phyloP scores from a whole-genome alignment of 2,113 vertebrate species.

The Chaetodon auriga region DNA sequence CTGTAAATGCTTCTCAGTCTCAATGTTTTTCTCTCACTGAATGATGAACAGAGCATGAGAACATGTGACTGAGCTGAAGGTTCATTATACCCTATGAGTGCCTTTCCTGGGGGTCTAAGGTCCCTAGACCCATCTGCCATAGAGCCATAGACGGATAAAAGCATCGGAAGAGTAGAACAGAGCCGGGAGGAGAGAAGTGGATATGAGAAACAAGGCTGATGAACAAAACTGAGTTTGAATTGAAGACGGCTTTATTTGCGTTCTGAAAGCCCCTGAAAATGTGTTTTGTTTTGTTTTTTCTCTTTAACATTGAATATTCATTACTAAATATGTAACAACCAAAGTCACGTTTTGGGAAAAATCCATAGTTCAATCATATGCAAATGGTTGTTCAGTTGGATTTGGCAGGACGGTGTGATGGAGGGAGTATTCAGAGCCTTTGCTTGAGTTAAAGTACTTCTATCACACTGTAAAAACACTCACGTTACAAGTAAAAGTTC shows the following conservation, averaged over 20 bases:
- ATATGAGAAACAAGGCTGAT: neutral
- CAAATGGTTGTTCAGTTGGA: too few species aligned
- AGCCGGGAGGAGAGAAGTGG: too few species aligned
- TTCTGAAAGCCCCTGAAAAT: neutral
- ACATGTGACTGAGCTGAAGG: constrained; percentile 18
- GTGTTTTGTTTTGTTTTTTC: neutral
- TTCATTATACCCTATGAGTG: constrained; percentile 9
- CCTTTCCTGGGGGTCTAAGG: neutral
- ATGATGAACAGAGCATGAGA: constrained; percentile 7
- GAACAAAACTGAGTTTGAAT: neutral
- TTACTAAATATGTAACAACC: neutral
- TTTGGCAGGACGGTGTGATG: too few species aligned
- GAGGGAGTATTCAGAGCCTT: too few species aligned
- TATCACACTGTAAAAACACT: too few species aligned
- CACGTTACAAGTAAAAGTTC: too few species aligned
- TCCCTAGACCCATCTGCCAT: neutral
- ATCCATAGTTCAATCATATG: neutral
- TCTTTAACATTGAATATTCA: neutral
- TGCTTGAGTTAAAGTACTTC: too few species aligned
- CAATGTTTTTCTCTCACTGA: constrained; percentile 14
- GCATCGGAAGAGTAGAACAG: neutral
- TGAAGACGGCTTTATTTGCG: neutral
- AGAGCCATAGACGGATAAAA: neutral
- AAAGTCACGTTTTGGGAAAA: neutral
- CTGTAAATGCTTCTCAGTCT: constrained; percentile 19